phyloP scores from a whole-genome alignment of 2,888 invertebrate genomes.

The Protonemura montana region DNA sequence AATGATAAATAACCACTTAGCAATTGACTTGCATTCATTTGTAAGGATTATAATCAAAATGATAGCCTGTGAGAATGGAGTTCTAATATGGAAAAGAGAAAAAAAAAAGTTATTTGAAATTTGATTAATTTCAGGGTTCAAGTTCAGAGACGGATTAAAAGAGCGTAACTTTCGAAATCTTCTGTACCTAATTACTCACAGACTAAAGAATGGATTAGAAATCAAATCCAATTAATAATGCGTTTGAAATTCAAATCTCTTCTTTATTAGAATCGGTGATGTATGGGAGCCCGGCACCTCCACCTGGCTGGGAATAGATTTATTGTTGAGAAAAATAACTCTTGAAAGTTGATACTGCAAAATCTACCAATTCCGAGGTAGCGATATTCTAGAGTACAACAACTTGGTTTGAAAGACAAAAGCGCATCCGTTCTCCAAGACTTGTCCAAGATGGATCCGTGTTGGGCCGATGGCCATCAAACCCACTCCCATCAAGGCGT shows the following conservation, averaged over 20 bases:
- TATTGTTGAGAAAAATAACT: too few species aligned
- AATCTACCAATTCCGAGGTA: too few species aligned
- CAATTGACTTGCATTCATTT: conserved; percentile 38
- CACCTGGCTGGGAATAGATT: too few species aligned
- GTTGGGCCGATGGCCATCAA: too few species aligned
- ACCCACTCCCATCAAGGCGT: too few species aligned
- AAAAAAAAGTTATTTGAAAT: background rate
- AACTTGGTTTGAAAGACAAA: too few species aligned
- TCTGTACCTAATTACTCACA: background rate
- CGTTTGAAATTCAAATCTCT: background rate
- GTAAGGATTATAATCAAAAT: conserved; percentile 32
- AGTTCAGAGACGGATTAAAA: background rate
- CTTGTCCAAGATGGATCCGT: too few species aligned
- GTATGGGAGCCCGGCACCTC: background rate
- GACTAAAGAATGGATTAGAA: background rate
- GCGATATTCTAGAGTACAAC: too few species aligned
- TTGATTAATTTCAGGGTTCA: background rate
- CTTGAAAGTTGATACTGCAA: too few species aligned
- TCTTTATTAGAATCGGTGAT: too few species aligned
- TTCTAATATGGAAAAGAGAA: conserved; percentile 10
- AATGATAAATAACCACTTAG: conserved; percentile 36
- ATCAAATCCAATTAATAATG: background rate
- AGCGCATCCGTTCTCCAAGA: too few species aligned
- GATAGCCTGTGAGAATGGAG: conserved; percentile 8
- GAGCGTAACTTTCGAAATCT: conserved; percentile 4